These are phyloP conservation scores for Calypte anna DNA, from an alignment of 2,113 vertebrate genomes.

Conservation along the genomic window DNA sequence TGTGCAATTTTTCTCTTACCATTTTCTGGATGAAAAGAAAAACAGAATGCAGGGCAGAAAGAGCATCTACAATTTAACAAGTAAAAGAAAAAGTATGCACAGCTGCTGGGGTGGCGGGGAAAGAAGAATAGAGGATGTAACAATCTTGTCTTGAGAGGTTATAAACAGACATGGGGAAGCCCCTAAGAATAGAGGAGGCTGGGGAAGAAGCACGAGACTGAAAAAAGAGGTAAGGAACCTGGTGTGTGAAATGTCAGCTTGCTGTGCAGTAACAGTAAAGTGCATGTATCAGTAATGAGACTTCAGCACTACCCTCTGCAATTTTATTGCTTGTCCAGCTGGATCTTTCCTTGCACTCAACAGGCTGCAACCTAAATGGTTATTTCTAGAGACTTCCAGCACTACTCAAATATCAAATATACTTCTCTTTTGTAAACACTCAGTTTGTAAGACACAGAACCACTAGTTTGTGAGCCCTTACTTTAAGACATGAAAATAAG, in stretches of 20 bases:
- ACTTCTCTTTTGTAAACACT: not conserved
- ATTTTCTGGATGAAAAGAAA: not conserved
- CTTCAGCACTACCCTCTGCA: not conserved
- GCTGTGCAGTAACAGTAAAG: not conserved
- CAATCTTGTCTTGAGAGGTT: not conserved
- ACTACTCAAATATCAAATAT: not conserved
- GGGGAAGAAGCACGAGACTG: not conserved
- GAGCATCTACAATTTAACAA: not conserved
- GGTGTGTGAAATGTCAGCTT: not conserved
- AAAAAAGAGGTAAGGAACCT: not conserved
- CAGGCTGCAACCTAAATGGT: not conserved
- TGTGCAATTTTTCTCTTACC: rapidly evolving
- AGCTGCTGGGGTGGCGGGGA: not conserved
- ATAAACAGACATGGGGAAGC: not conserved
- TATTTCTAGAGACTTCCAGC: not conserved
- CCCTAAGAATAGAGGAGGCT: not conserved
- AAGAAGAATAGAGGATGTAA: not conserved
- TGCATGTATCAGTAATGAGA: not conserved
- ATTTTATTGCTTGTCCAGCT: not conserved
- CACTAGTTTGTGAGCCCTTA: not conserved
- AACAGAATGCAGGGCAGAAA: not conserved
- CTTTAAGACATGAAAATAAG: not conserved
- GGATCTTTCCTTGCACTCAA: not conserved
- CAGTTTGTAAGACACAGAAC: not conserved
- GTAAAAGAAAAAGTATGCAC: not conserved